Evolutionary conservation across 2,797 vertebrate species (phyloP), one percentile per base, ranked within the genome.

Genomic region (Anabas testudineus): DNA sequence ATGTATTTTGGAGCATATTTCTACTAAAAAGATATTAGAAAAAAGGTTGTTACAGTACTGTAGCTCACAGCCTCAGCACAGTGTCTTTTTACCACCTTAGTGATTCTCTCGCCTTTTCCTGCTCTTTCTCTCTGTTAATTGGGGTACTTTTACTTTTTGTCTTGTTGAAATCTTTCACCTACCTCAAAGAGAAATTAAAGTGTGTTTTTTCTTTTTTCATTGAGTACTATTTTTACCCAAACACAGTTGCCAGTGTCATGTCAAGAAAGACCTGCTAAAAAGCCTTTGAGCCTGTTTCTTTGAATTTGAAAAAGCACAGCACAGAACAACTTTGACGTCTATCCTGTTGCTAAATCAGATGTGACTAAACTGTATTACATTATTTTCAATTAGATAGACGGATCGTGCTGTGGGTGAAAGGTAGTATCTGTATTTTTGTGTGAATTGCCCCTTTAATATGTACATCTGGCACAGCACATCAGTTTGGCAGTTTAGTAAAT

Each of bases 401-500:
- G 30, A 51, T 52, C 2, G 5, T 5, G 15, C 28, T 15, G 10
- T 22, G 3, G 21, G 2, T 18, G 32, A 9, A 18, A 10, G 16
- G 10, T 63, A 42, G 36, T 47, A 14, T 3, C 36, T 36, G 30
- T 21, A 3, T 22, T 21, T 65, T 55, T 24, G 21, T 26, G 43
- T n/a, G 24, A 61, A 21, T 16, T 53, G 28, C 30, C 21, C 32
- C n/a, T 65, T 73, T 58, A 74, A 67, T 60, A 24, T 42, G n/a
- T 28, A 32, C 0, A 6, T 53, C 51, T 1, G 34, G 53, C 58
- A 7, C 19, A 3, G 32, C 49, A 0, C 61, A 42, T 57, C 37
- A 16, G 57, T 42, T 54, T 48, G 60, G 49, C 37, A 3, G 69
- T 41, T 34, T 77, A 22, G 64, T 34, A 49, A 19, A 22, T 72